Percentiles rank a stretch among this genome's conserved stretches.
Conservation (phyloP, 1,140 invertebrate genomes). For the Drosophila tsacasi region DNA sequence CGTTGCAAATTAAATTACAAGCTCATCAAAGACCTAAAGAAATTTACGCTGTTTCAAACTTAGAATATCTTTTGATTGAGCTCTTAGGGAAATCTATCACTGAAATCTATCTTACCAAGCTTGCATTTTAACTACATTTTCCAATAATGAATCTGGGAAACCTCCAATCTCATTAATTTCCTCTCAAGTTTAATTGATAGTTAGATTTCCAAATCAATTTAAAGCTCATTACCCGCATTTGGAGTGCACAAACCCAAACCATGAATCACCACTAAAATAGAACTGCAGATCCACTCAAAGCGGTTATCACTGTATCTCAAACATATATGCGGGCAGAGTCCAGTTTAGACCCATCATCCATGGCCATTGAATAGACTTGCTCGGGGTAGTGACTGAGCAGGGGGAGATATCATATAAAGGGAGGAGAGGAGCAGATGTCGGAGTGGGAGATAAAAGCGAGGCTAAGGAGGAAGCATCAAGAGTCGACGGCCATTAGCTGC, state of each 20-base stretch:
- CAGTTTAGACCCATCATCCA: conserved; percentile 29
- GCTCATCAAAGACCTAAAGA: not conserved
- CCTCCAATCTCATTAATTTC: not conserved
- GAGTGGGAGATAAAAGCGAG: conserved; percentile 32
- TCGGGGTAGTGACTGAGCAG: conserved; percentile 10
- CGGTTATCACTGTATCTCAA: conserved; percentile 32
- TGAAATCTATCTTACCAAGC: not conserved
- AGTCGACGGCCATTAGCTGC: conserved; percentile 78
- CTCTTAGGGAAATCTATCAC: not conserved
- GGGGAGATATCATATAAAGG: not conserved
- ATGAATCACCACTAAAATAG: not conserved
- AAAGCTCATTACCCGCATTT: conserved; percentile 21
- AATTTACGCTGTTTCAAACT: not conserved
- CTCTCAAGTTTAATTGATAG: not conserved
- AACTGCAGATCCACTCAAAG: conserved; percentile 22
- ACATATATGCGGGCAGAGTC: conserved; percentile 53
- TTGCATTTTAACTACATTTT: not conserved
- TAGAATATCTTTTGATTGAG: not conserved
- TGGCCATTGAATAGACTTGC: conserved; percentile 46
- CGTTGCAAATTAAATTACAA: not conserved
- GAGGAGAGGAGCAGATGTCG: not conserved
- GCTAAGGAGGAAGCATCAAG: conserved; percentile 41
- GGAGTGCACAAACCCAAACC: not conserved
- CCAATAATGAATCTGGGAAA: not conserved
- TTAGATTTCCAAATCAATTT: conserved; percentile 4